phyloP scores from a whole-genome alignment of 2,797 vertebrate genomes.

The Lates japonicus region DNA sequence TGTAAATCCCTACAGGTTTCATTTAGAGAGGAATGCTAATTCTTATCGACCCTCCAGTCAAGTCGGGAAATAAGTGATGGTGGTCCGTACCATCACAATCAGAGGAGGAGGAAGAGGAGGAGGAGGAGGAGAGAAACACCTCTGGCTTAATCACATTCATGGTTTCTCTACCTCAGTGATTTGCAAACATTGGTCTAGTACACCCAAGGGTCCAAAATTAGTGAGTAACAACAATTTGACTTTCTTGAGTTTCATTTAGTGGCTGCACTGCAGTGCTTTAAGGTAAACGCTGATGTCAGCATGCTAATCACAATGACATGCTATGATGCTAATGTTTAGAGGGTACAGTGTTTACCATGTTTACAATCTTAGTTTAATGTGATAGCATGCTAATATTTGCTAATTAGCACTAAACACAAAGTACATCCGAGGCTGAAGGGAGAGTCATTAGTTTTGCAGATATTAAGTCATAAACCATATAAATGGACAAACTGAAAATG shows the following conservation, averaged over 20 bases:
- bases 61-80: conserved; percentile 69
- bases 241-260: conserved; percentile 25
- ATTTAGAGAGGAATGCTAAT: conserved; percentile 66
- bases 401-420: neutral
- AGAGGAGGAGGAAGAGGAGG: conserved; percentile 3
- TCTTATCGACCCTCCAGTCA: conserved; percentile 66
- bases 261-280: neutral
- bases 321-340: neutral
- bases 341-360: neutral
- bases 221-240: conserved; percentile 8
- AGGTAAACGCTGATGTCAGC: conserved; percentile 4
- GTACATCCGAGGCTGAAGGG: no score
- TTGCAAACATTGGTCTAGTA: conserved; percentile 9
- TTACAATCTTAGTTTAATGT: neutral
- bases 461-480: neutral
- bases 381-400: neutral
- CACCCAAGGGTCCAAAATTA: conserved; percentile 31
- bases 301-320: neutral
- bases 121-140: conserved; percentile 29
- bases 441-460: neutral
- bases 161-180: conserved; percentile 38
- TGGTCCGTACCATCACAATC: conserved; percentile 21
- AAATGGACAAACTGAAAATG: neutral
- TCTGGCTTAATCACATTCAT: conserved; percentile 63
- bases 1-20: conserved; percentile 65